Evolutionary conservation across 2,888 invertebrate genomes (phyloP).

Genomic region (Prenolepis imparis): DNA sequence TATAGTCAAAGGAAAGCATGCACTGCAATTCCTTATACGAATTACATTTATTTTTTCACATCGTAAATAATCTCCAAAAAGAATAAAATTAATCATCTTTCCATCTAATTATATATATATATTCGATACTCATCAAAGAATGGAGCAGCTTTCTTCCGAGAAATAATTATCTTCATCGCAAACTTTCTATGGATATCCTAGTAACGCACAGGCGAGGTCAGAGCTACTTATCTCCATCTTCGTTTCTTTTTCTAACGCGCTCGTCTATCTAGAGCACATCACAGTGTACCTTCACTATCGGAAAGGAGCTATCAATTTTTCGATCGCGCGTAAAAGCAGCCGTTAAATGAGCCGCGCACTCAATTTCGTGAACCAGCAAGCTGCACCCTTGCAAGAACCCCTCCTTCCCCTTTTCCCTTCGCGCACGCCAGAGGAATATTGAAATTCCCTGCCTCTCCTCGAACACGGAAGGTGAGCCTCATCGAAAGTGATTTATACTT

Average conservation of each 20-base stretch:
- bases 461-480: constrained; percentile 57
- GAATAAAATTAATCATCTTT: constrained; percentile 37
- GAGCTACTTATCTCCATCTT: constrained; percentile 52
- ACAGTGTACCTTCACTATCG: constrained; percentile 61
- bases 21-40: too few species aligned
- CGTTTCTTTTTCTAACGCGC: constrained; percentile 22
- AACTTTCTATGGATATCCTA: constrained; percentile 64
- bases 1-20: neutral
- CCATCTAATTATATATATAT: constrained; percentile 37
- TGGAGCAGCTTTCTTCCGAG: constrained; percentile 63
- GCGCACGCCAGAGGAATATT: constrained; percentile 66
- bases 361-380: constrained; percentile 54
- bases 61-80: constrained; percentile 14
- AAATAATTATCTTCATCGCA: constrained; percentile 62
- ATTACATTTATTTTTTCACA: constrained; percentile 35
- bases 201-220: constrained; percentile 70
- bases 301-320: constrained; percentile 64
- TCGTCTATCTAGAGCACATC: constrained; percentile 63
- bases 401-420: constrained; percentile 37
- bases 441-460: constrained; percentile 49
- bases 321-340: constrained; percentile 56
- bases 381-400: constrained; percentile 59
- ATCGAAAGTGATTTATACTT: constrained; percentile 55
- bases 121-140: constrained; percentile 33
- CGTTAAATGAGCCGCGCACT: constrained; percentile 43